phyloP scores from a whole-genome alignment of 2,888 invertebrate species.

The Tetranychus piercei region DNA sequence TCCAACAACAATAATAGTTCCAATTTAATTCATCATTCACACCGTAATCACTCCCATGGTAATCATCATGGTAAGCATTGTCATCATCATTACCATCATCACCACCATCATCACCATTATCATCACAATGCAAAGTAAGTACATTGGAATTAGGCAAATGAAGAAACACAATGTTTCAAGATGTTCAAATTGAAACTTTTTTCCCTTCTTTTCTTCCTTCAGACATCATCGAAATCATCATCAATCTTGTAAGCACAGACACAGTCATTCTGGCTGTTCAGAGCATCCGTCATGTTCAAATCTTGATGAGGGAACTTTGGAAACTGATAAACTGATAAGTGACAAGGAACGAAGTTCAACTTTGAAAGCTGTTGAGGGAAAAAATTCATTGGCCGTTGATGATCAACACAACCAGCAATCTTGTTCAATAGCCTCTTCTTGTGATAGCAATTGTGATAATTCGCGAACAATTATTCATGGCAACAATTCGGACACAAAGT shows the following conservation, averaged over 20 bases:
- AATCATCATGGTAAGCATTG: slow-evolving; percentile 17
- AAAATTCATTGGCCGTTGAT: neutral
- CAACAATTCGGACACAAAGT: too few relatives aligned
- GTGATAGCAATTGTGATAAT: neutral
- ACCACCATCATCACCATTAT: slow-evolving; percentile 19
- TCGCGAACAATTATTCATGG: neutral
- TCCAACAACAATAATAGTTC: neutral
- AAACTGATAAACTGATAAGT: neutral
- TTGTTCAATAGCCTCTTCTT: neutral
- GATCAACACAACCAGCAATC: too few relatives aligned
- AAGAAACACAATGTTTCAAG: neutral
- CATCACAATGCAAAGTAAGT: slow-evolving; percentile 10
- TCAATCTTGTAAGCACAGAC: neutral
- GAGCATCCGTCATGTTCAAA: neutral
- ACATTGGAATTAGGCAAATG: neutral
- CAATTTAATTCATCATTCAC: neutral
- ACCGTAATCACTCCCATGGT: slow-evolving; percentile 1
- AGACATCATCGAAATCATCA: neutral
- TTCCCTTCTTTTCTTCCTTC: neutral
- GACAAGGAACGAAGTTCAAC: neutral
- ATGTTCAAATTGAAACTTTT: neutral
- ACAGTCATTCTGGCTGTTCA: neutral
- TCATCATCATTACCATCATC: slow-evolving; percentile 17
- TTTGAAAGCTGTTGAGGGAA: neutral
- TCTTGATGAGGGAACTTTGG: neutral